phyloP scores from a whole-genome alignment of 2,888 invertebrate species.

The Tipula unca region DNA sequence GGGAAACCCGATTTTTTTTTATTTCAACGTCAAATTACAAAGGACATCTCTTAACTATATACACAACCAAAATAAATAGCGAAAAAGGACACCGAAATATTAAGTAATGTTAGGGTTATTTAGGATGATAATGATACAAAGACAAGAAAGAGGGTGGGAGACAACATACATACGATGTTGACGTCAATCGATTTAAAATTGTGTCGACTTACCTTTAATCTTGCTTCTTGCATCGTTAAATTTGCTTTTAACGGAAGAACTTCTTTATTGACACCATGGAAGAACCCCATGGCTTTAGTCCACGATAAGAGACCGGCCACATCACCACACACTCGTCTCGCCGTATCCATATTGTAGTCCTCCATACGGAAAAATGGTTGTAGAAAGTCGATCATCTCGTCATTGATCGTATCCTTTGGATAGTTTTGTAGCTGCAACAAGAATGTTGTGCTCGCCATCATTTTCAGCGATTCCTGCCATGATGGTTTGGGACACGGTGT shows the following conservation, averaged over 20 bases:
- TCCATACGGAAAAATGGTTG: constrained; percentile 91
- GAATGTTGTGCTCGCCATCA: constrained; percentile 95
- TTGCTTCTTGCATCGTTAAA: constrained; percentile 80
- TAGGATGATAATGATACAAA: not conserved
- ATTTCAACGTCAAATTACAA: not conserved
- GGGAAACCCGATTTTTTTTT: not conserved
- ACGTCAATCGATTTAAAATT: not conserved
- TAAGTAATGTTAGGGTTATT: not conserved
- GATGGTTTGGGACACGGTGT: constrained; percentile 83
- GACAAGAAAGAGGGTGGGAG: not conserved
- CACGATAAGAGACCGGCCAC: constrained; percentile 91
- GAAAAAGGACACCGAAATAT: not conserved
- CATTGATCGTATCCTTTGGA: constrained; percentile 93
- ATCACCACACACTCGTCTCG: constrained; percentile 91
- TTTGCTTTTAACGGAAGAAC: constrained; percentile 91
- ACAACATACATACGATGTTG: not conserved
- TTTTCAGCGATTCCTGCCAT: constrained; percentile 88
- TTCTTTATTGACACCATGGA: constrained; percentile 93
- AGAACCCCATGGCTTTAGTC: constrained; percentile 95
- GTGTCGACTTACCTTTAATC: constrained; percentile 54
- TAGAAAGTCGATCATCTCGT: constrained; percentile 91
- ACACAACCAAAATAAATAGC: not conserved
- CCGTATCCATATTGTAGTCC: constrained; percentile 95
- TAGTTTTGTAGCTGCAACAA: constrained; percentile 86
- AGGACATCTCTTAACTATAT: not conserved